These are phyloP conservation scores for Epistrophe grossulariae DNA, from an alignment of 2,888 invertebrate genomes.

Conservation along the genomic window DNA sequence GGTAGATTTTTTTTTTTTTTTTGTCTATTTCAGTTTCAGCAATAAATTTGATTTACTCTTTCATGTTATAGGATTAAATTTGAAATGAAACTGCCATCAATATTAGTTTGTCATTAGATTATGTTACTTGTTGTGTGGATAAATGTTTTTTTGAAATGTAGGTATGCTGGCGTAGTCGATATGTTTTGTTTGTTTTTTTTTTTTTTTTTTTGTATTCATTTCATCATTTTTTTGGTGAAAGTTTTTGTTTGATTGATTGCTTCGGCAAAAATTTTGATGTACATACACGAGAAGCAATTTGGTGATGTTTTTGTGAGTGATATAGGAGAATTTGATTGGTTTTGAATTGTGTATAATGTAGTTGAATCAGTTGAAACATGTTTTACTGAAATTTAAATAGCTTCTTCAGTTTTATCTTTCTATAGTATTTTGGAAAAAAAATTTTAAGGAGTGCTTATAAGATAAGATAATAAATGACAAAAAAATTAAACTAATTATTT, in stretches of 20 bases:
- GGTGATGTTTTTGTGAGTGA: background rate
- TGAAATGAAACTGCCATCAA: constrained; percentile 22
- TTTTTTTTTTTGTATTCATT: background rate
- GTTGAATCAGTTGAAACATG: too few relatives aligned
- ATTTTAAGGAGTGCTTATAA: too few relatives aligned
- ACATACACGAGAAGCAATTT: background rate
- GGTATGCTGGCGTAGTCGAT: background rate
- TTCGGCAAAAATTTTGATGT: background rate
- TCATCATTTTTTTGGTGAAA: background rate
- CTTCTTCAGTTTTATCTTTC: too few relatives aligned
- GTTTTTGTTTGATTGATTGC: constrained; percentile 11
- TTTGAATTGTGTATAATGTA: too few relatives aligned
- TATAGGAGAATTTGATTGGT: background rate
- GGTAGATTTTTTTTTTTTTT: too few relatives aligned
- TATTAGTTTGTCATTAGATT: background rate
- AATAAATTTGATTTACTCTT: constrained; percentile 35
- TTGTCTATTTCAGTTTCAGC: background rate
- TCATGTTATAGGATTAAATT: constrained; percentile 18
- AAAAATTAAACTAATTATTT: too few relatives aligned
- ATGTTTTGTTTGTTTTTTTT: background rate
- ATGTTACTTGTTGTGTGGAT: background rate
- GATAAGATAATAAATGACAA: too few relatives aligned
- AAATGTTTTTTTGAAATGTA: background rate
- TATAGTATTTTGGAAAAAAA: too few relatives aligned
- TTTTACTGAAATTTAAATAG: too few relatives aligned